phyloP scores from a whole-genome alignment of 2,113 vertebrate genomes.

The Ginglymostoma cirratum region DNA sequence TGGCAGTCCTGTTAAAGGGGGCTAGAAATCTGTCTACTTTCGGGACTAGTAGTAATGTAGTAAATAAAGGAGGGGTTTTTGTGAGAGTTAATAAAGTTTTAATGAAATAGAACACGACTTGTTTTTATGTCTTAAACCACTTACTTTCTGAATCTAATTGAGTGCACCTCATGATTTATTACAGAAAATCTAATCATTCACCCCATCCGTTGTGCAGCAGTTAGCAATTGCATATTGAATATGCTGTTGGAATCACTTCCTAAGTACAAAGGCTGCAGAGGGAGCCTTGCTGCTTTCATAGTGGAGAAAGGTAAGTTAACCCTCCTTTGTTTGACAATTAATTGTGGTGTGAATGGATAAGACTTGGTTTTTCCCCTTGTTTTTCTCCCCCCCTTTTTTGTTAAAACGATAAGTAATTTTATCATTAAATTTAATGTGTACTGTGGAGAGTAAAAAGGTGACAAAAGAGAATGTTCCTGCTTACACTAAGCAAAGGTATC shows the following conservation, averaged over 20 bases:
- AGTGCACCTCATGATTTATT: not conserved
- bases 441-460: not conserved
- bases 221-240: constrained; percentile 61
- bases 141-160: not conserved
- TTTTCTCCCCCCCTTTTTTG: not conserved
- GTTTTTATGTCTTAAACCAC: not conserved
- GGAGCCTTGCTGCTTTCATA: constrained; percentile 69
- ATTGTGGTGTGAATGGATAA: not conserved
- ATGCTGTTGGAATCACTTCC: constrained; percentile 55
- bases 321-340: not conserved
- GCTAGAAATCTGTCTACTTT: not conserved
- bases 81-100: not conserved
- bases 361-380: not conserved
- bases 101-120: not conserved
- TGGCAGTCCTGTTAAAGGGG: not conserved
- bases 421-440: not conserved
- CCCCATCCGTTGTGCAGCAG: constrained; percentile 58
- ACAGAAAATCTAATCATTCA: constrained; percentile 54
- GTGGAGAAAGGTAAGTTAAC: constrained; percentile 62
- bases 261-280: constrained; percentile 55
- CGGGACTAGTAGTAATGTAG: not conserved
- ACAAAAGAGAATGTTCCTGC: not conserved
- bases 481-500: not conserved
- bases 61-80: not conserved
- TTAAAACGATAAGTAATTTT: not conserved